Evolutionary conservation across 2,888 invertebrate genomes (phyloP), one percentile per base, ranked within the genome.

Genomic region (Agrilus mali): DNA sequence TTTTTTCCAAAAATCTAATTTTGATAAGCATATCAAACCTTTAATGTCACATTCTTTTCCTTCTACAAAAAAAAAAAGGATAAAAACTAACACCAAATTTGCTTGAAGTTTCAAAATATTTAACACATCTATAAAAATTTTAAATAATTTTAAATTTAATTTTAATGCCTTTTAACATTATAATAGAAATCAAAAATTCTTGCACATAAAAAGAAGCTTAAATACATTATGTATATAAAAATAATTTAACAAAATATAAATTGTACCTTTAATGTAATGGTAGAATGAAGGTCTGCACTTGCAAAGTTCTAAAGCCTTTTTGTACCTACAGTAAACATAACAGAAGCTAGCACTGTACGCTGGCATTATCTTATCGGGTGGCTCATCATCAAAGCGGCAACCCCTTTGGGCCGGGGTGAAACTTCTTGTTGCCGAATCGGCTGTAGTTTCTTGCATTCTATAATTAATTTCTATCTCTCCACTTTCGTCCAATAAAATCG

Each of bases 211-310:
- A n/a, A n/a, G n/a, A n/a, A n/a, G n/a, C n/a, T n/a, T n/a, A n/a
- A n/a, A n/a, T n/a, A n/a, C n/a, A n/a, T n/a, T n/a, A n/a, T n/a
- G n/a, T n/a, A n/a, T n/a, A n/a, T n/a, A n/a, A n/a, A n/a, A n/a
- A n/a, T n/a, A n/a, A n/a, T n/a, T n/a, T n/a, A n/a, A n/a, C n/a
- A n/a, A 14, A n/a, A 14, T 12, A 2, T 38, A 38, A 27, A 42
- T 1, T 20, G 20, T 40, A 14, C 12, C 13, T 31, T 13, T 70
- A 53, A 72, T 69, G 51, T 71, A 71, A 41, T 70, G 68, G 50
- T 78, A 77, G 54, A 77, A 78, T 49, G 73, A 77, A 0, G 79
- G 79, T 20, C 66, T 67, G 53, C 80, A 80, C 1, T 72, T 72
- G 49, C 80, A 79, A 4, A 70, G 53, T 38, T 70, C 59, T 35